These are phyloP conservation scores for Malurus melanocephalus DNA, from an alignment of 2,113 vertebrate species.

Conservation along the genomic window DNA sequence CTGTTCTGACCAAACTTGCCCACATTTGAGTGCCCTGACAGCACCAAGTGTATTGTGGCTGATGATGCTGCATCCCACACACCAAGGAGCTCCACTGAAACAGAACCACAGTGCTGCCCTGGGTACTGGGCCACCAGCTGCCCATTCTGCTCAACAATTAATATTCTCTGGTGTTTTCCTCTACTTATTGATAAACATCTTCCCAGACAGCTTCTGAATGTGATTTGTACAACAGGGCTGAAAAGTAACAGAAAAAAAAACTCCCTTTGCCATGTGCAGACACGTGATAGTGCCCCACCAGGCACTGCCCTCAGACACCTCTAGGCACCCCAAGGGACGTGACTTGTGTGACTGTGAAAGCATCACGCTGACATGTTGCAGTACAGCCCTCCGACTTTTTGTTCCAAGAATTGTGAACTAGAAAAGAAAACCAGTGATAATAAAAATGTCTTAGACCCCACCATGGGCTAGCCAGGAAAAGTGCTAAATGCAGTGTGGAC, in stretches of 20 bases:
- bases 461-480: not conserved
- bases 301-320: not conserved
- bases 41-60: not conserved
- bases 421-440: not conserved
- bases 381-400: not conserved
- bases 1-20: not conserved
- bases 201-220: not conserved
- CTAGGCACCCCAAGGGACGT: not conserved
- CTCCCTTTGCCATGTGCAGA: not conserved
- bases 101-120: not conserved
- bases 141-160: not conserved
- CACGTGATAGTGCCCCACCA: not conserved
- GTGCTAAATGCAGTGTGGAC: not conserved
- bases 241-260: not conserved
- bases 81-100: not conserved
- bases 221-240: not conserved
- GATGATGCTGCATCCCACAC: accelerated
- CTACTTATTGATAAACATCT: not conserved
- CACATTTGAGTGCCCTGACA: not conserved
- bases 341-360: not conserved
- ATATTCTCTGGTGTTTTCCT: not conserved
- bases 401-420: not conserved
- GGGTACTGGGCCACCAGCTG: not conserved
- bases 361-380: not conserved
- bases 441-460: not conserved